Conservation (phyloP, 1,140 invertebrate species). For the Triops cancriformis region DNA sequence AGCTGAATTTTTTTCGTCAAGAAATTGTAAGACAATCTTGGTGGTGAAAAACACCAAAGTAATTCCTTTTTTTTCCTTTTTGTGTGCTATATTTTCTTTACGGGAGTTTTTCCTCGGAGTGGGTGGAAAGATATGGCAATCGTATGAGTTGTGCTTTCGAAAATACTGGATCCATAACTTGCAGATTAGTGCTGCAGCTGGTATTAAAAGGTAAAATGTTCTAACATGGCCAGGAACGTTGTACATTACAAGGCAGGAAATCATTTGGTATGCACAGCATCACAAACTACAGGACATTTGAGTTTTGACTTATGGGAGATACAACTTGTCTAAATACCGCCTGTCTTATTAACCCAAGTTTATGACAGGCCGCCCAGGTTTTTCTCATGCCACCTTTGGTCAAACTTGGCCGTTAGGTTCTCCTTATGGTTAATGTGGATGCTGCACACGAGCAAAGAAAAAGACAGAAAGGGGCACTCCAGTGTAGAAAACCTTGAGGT, state of each 20-base stretch:
- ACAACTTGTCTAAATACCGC: conserved; percentile 5
- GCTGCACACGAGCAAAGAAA: neutral
- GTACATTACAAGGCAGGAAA: neutral
- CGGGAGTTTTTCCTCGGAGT: neutral
- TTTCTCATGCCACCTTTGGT: conserved; percentile 13
- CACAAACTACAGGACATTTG: neutral
- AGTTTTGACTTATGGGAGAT: conserved; percentile 8
- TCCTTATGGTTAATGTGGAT: conserved; percentile 6
- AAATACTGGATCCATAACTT: neutral
- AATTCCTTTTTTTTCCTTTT: neutral
- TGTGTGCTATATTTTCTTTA: neutral
- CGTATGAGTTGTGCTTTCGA: neutral
- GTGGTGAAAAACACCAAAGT: neutral
- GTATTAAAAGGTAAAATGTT: neutral
- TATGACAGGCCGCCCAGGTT: conserved; percentile 8
- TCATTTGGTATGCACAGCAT: conserved; percentile 13
- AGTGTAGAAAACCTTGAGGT: neutral
- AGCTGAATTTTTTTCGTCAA: neutral
- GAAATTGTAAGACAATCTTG: neutral
- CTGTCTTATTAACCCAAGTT: conserved; percentile 14
- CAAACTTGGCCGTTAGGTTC: conserved; percentile 9
- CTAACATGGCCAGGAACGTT: neutral
- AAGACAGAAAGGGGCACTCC: neutral
- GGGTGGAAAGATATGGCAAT: neutral
- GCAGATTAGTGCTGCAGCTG: neutral